These are phyloP conservation scores for Patiria pectinifera DNA, from an alignment of 53 echinoderm and acorn worm genomes.

Conservation along the genomic window DNA sequence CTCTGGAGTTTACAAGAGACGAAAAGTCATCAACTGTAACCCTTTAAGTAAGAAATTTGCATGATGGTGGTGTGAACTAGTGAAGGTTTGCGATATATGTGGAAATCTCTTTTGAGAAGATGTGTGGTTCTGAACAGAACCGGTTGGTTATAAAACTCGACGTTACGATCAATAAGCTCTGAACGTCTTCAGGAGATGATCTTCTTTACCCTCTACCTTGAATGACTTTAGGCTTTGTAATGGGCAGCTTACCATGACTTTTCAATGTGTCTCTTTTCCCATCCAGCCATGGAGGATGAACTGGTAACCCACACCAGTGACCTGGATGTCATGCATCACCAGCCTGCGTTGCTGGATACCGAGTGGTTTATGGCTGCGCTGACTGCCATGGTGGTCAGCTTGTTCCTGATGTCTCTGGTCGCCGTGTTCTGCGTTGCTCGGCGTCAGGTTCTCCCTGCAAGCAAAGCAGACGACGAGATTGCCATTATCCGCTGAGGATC, in stretches of 20 bases:
- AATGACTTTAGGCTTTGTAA: too few relatives aligned
- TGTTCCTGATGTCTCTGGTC: slow-evolving; percentile 22
- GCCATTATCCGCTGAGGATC: slow-evolving; percentile 20
- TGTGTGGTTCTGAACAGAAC: too few relatives aligned
- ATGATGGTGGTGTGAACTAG: too few relatives aligned
- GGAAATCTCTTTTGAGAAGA: too few relatives aligned
- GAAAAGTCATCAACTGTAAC: too few relatives aligned
- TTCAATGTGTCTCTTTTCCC: background rate
- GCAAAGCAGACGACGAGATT: slow-evolving; percentile 26
- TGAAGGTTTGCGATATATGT: too few relatives aligned
- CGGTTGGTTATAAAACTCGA: too few relatives aligned
- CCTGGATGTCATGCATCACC: slow-evolving; percentile 11
- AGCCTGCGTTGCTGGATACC: slow-evolving; percentile 1
- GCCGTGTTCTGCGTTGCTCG: background rate
- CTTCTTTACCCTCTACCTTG: too few relatives aligned
- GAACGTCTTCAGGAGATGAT: too few relatives aligned
- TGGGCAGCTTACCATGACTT: background rate
- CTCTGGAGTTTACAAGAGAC: too few relatives aligned
- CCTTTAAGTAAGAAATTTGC: too few relatives aligned
- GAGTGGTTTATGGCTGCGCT: slow-evolving; percentile 32
- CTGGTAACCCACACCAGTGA: background rate
- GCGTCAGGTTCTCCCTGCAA: background rate
- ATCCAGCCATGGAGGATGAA: slow-evolving; percentile 17
- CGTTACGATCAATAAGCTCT: too few relatives aligned
- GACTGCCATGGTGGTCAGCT: slow-evolving; percentile 12